These are phyloP conservation scores for Lepidotrigona ventralis DNA, from an alignment of 1,140 invertebrate species.

Conservation along the genomic window DNA sequence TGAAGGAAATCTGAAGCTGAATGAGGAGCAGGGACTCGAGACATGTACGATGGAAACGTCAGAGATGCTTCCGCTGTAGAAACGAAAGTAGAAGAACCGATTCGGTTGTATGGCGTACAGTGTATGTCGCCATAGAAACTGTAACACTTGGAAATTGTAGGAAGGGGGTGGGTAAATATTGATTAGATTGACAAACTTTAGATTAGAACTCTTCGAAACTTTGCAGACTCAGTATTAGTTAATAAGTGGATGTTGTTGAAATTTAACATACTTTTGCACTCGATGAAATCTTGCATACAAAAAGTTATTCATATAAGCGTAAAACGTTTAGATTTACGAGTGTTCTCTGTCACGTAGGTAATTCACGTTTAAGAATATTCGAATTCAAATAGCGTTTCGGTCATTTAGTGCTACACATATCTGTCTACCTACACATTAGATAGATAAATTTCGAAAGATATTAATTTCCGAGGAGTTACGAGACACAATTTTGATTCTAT, in stretches of 20 bases:
- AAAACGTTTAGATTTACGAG: background rate
- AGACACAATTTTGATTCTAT: background rate
- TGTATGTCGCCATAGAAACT: too few species aligned
- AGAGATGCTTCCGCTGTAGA: constrained; percentile 3
- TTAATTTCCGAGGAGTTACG: background rate
- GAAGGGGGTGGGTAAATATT: too few species aligned
- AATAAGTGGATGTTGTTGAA: background rate
- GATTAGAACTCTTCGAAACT: too few species aligned
- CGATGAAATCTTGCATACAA: background rate
- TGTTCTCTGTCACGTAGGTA: background rate
- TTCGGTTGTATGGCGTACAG: too few species aligned
- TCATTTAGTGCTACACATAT: background rate
- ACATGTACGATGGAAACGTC: background rate
- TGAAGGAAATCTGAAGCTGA: constrained; percentile 14
- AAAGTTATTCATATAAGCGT: background rate
- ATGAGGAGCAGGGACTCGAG: background rate
- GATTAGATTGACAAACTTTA: too few species aligned
- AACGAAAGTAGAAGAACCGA: background rate
- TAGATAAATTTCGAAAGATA: background rate
- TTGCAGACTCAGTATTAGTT: background rate
- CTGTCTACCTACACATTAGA: too few species aligned
- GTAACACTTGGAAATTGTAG: too few species aligned
- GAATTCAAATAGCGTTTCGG: background rate
- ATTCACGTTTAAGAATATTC: background rate
- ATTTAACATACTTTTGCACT: background rate